Base-by-base conservation (phyloP, 1,140 invertebrate species). In the Chrysopa pallens region DNA sequence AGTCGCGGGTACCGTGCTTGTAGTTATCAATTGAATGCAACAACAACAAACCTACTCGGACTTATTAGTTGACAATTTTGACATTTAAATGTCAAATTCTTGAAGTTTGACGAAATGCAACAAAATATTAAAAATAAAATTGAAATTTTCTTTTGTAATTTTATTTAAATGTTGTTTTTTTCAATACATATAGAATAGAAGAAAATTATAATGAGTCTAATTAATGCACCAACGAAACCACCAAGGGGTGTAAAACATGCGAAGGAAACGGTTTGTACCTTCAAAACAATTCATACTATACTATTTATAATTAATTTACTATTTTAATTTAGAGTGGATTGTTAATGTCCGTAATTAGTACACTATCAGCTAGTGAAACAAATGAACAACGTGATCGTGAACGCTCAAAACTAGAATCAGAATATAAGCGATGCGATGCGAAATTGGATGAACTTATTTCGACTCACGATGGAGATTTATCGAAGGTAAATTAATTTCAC, bases 361-460 rank as follows among this genome's bases (percentile, higher is more conserved):
- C 87, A 0, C 58, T 95, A 41, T 89, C 87, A 17, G 81, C 84
- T 29, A 93, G 86, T 67, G 87, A 91, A 64, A 93, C 88, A 28
- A 89, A 89, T 61, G 89, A 94, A 56, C 88, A 96, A 57, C 68
- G 92, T 50, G 91, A 96, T 57, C 78, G 85, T 54, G 92, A 96
- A 63, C 92, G 92, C 55, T 79, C 80, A 0, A 88, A 89, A 60
- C 69, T 97, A 29, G 91, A 97, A 63, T 84, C 86, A 50, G 89
- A 92, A 57, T 96, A 85, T 56, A 86, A 86, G 58, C 74, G 80
- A 54, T 92, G 89, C 64, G 91, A 96, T 66, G 75, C 80, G 48
- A 72, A 73, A 51, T 67, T 97, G 4, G 88, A 93, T 56, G 81
- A 88, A 59, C 67, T 95, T 13, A 85, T 98, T 14, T 81, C 83